Evolutionary conservation across 2,113 vertebrate genomes (phyloP).

Genomic region (Muntiacus reevesi): DNA sequence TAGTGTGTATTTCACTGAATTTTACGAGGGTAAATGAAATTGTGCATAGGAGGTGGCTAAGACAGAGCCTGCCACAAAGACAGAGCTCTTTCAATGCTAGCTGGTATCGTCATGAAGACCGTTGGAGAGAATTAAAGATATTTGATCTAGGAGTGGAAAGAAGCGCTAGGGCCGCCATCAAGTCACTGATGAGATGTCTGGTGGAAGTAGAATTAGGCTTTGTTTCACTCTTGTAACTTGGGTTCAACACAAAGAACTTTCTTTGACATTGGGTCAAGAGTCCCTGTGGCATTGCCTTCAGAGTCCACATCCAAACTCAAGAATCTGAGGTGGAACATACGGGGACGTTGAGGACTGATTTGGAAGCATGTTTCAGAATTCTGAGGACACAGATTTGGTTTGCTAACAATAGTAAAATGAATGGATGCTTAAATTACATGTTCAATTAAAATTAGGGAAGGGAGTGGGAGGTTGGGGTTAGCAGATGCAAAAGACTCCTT

Average conservation of each 20-base stretch:
- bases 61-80: not conserved
- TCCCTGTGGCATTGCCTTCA: accelerated
- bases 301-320: too few species aligned
- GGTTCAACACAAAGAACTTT: not conserved
- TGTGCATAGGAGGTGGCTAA: accelerated
- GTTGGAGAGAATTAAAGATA: accelerated
- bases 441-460: not conserved
- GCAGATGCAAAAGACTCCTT: not conserved
- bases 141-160: not conserved
- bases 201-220: not conserved
- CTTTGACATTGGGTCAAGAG: accelerated
- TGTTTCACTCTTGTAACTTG: too few species aligned
- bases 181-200: not conserved
- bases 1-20: accelerated
- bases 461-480: not conserved
- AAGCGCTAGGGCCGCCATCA: accelerated
- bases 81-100: accelerated
- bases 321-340: accelerated
- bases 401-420: not conserved
- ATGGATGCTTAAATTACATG: not conserved
- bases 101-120: not conserved
- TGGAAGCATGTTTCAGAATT: not conserved
- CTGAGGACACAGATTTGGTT: too few species aligned
- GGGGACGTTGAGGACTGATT: accelerated
- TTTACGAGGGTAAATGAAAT: not conserved